Base-by-base conservation (phyloP, 2,113 vertebrate genomes). In the Mola mola region DNA sequence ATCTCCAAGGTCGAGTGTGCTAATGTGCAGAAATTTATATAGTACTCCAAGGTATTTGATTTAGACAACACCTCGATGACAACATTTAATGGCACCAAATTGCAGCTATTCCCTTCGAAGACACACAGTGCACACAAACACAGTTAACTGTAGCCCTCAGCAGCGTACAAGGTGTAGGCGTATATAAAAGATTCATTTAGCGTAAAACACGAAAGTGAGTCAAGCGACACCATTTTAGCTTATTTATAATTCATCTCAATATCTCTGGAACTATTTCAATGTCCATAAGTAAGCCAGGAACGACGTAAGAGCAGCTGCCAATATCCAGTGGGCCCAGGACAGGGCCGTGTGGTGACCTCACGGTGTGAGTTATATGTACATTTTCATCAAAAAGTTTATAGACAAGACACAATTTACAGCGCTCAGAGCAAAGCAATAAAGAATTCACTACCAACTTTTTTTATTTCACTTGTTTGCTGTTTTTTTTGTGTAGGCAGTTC, bases 261-360 rank as follows among this genome's bases (percentile, higher is more conserved):
- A 65, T 55, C 43, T 13, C 55, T 71, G 79, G 64, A 74, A 70
- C 65, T 67, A 31, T 58, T 78, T 47, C 15, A 31, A 62, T 28
- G 60, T 71, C 29, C 43, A 22, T 51, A 63, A 37, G 31, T 62
- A 47, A 66, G 8, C 51, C 40, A 71, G 79, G 68, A 79, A 58
- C 51, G 61, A 72, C 68, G 66, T 38, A 28, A 65, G 40, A 80
- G 61, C 80, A 89, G 86, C 83, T 87, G 87, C 79, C 81, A 61
- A 37, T 81, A 81, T 84, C 81, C 64, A 73, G 73, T 36, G 36
- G 41, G 55, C 50, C 44, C 47, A 33, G 33, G 2, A 38, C 41
- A 37, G 24, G 59, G 49, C 58, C 20, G 8, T 19, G 46, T 65
- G 46, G 63, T 72, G 51, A 19, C 64, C 17, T 75, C 58, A 41